phyloP scores from a whole-genome alignment of 2,888 invertebrate species.

The Parochlus steinenii region DNA sequence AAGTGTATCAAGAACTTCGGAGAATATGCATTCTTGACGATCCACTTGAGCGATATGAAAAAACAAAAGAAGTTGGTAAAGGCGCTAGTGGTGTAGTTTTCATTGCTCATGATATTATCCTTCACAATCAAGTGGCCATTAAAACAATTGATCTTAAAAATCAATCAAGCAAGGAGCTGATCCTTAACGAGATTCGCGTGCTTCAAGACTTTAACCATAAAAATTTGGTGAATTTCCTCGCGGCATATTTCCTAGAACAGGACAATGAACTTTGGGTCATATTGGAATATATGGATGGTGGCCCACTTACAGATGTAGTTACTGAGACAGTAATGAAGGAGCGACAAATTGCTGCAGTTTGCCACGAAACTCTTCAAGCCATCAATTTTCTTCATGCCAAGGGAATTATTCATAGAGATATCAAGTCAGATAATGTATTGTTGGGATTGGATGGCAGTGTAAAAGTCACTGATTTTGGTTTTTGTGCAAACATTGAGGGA shows the following conservation, averaged over 20 bases:
- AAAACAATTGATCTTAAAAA: slow-evolving; percentile 91
- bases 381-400: slow-evolving; percentile 76
- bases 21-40: slow-evolving; percentile 69
- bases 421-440: slow-evolving; percentile 93
- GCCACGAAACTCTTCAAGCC: slow-evolving; percentile 57
- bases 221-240: slow-evolving; percentile 89
- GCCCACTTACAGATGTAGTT: slow-evolving; percentile 91
- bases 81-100: slow-evolving; percentile 89
- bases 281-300: slow-evolving; percentile 90
- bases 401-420: slow-evolving; percentile 87
- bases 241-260: slow-evolving; percentile 78
- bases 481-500: slow-evolving; percentile 90
- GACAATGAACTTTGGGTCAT: slow-evolving; percentile 87
- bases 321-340: slow-evolving; percentile 96
- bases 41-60: slow-evolving; percentile 63
- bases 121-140: slow-evolving; percentile 69
- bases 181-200: slow-evolving; percentile 87
- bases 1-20: slow-evolving; percentile 54
- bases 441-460: slow-evolving; percentile 84
- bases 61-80: slow-evolving; percentile 71
- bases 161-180: slow-evolving; percentile 89
- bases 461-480: slow-evolving; percentile 93
- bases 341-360: slow-evolving; percentile 89
- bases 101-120: slow-evolving; percentile 63
- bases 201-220: slow-evolving; percentile 83